Base-by-base conservation (phyloP, 2,888 invertebrate genomes). In the Hyposoter dolosus region DNA sequence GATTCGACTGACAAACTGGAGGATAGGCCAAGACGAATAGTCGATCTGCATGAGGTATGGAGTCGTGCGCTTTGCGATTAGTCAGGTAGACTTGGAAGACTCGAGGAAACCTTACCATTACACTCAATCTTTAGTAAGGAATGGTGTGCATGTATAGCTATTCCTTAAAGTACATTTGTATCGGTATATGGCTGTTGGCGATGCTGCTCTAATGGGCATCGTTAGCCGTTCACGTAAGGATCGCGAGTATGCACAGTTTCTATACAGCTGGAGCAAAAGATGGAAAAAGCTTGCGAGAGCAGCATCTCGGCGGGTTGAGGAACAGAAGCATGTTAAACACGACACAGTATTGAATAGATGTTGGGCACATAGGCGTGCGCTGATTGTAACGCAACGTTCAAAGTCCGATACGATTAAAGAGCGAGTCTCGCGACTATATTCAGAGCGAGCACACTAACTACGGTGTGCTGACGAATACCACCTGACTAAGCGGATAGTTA, bases 1-100 rank as follows among this genome's bases (percentile, higher is more conserved):
- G 91, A 92, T 93, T 92, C 90, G 92, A 89, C 92, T 93, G 93
- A 93, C 93, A 93, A 92, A 93, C 93, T 92, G 90, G 92, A 91
- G 91, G 90, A 91, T 92, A 90, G 91, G 90, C 90, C 89, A 92
- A 93, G 93, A 93, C 93, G 93, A 92, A 93, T 93, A 91, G 92
- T 90, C 91, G 91, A 92, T 93, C 92, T 93, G 92, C 92, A 92
- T 92, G 93, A 92, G 90, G 88, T 92, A 92, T 92, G 91, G 92
- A 92, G 91, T 91, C 91, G 90, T 91, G 92, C 89, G 90, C 90
- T 89, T 91, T 90, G 90, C 93, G 93, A 93, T 93, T 92, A 93
- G 93, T 93, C 93, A 92, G 91, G 90, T 85, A 87, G 89, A 89
- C 89, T 89, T 86, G 88, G 88, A 69, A 77, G 76, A 71, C 81